A percentile compares a stretch with the other conserved stretches of the same genome.
Evolutionary conservation across 1,140 invertebrate species (phyloP).

Genomic region (Thaumatotibia leucotreta): DNA sequence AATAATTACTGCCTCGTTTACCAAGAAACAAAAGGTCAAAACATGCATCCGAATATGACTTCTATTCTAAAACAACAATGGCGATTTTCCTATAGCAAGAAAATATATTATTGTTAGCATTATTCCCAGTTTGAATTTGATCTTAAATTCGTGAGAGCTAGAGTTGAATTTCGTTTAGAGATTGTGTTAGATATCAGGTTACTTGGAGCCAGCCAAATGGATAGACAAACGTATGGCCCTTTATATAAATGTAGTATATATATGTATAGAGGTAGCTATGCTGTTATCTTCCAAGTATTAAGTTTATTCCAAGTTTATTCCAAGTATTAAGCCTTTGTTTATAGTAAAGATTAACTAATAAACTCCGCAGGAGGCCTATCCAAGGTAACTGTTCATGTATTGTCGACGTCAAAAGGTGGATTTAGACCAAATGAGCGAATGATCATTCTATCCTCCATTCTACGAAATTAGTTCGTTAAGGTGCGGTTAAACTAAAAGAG

Average conservation of each 20-base stretch:
- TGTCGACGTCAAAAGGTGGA: too few relatives aligned
- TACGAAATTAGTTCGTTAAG: too few relatives aligned
- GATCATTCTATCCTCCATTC: too few relatives aligned
- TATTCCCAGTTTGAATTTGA: slow-evolving; percentile 6
- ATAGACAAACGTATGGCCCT: slow-evolving; percentile 41
- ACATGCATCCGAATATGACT: neutral
- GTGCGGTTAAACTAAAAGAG: too few relatives aligned
- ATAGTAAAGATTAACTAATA: too few relatives aligned
- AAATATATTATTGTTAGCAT: neutral
- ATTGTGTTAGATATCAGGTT: slow-evolving; percentile 38
- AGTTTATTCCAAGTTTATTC: too few relatives aligned
- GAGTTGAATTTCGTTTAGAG: slow-evolving; percentile 17
- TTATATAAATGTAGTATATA: slow-evolving; percentile 15
- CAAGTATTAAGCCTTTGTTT: neutral
- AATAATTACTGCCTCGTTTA: neutral
- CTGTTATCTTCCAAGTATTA: too few relatives aligned
- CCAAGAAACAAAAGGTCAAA: neutral
- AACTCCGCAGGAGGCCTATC: too few relatives aligned
- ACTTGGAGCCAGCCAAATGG: slow-evolving; percentile 50
- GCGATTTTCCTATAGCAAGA: neutral
- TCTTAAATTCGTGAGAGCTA: slow-evolving; percentile 7
- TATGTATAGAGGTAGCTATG: neutral
- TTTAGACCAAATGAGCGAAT: too few relatives aligned
- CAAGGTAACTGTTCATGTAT: too few relatives aligned
- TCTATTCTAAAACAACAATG: neutral